phyloP scores from a whole-genome alignment of 2,113 vertebrate species.

The Brachypodius melanocephalos region DNA sequence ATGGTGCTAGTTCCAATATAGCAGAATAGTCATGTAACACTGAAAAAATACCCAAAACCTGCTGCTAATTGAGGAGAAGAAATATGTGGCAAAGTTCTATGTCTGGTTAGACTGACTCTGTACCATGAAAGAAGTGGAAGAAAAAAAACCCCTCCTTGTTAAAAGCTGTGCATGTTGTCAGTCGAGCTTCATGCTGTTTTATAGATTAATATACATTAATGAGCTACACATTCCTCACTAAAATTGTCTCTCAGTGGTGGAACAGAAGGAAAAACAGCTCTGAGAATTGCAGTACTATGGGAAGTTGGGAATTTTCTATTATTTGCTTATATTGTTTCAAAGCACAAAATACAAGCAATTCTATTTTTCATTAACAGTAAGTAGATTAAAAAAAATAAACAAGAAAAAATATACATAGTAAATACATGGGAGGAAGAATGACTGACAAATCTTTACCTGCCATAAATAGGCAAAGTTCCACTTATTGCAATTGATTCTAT shows the following conservation, averaged over 20 bases:
- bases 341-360: background rate
- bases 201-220: background rate
- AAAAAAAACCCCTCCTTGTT: rapidly evolving
- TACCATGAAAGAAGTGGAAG: background rate
- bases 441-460: background rate
- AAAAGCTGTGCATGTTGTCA: background rate
- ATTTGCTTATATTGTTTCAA: background rate
- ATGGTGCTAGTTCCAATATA: background rate
- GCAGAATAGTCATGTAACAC: background rate
- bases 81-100: background rate
- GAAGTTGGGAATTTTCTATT: background rate
- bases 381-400: background rate
- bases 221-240: background rate
- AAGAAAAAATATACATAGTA: background rate
- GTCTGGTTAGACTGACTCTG: background rate
- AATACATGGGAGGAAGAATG: background rate
- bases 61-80: background rate
- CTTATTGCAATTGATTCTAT: background rate
- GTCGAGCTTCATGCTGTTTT: background rate
- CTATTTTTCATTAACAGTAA: background rate
- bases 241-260: background rate
- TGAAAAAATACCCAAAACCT: background rate
- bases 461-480: background rate
- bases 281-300: background rate
- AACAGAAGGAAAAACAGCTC: background rate